Base-by-base conservation (phyloP, 2,113 vertebrate genomes). In the Phalacrocorax pelagicus region DNA sequence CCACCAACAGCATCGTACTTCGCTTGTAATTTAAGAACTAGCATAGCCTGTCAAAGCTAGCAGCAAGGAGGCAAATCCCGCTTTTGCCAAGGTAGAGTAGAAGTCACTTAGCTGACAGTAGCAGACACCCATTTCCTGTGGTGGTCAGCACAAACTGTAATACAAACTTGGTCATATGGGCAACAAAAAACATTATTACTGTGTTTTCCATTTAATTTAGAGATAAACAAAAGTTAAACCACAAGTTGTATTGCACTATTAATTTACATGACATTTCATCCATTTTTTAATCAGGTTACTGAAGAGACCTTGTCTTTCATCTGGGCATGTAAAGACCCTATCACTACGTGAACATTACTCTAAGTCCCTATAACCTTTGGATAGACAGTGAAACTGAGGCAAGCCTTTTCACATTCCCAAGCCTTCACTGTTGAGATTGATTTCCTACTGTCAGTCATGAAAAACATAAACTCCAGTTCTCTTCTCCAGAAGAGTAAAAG, bases 11-110 rank as follows among this genome's bases (percentile, higher is more conserved):
- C 51, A 87, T 62, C 54, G 73, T 54, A 75, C 81, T 94, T 95
- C 77, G 51, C 75, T 96, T 90, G 66, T 66, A 89, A 89, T 72
- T 94, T 71, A 85, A 67, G 81, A 92, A 80, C 38, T 40, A 91
- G 86, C 44, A 52, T 10, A 75, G 66, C 69, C 81, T 93, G 74
- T 83, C 88, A 90, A 83, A 84, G 42, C 21, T 65, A 87, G 70
- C 81, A 94, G 81, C 58, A 80, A 58, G 71, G 58, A 95, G 36
- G 44, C 66, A 80, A 88, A 65, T 73, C 32, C 51, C 82, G 46
- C 22, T 87, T 85, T 54, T 77, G 32, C n/a, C 90, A 80, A 66
- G 16, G 7, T 15, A 77, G 66, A 88, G 29, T 12, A 38, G 34
- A 49, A 38, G 6, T n/a, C 13, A 12, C 42, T 54, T n/a, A 75